phyloP scores from a whole-genome alignment of 2,113 vertebrate genomes.

The Mirounga angustirostris region DNA sequence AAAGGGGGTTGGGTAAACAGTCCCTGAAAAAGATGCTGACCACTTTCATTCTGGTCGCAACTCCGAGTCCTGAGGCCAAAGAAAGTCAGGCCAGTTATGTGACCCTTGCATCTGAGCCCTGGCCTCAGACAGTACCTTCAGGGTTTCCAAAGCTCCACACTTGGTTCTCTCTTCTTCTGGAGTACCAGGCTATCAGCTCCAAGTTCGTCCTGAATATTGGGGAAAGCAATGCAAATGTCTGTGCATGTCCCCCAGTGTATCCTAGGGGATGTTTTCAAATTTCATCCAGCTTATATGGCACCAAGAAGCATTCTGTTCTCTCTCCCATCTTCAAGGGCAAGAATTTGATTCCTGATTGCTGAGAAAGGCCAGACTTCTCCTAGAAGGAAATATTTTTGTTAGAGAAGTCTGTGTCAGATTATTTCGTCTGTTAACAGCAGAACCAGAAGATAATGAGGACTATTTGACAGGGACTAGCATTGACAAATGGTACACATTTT shows the following conservation, averaged over 20 bases:
- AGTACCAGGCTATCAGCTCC: neutral
- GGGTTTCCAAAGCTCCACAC: neutral
- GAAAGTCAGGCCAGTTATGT: neutral
- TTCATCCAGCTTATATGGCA: neutral
- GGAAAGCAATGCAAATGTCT: neutral
- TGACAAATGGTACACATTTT: slow-evolving; percentile 75
- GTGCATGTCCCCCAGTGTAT: neutral
- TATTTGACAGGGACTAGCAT: slow-evolving; percentile 20
- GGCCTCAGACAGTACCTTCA: neutral
- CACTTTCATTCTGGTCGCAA: neutral
- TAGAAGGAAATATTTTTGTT: neutral
- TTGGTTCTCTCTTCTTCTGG: neutral
- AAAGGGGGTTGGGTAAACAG: neutral
- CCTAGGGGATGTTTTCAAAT: neutral
- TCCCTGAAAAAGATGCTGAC: neutral
- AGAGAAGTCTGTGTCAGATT: slow-evolving; percentile 41
- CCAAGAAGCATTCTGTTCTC: neutral
- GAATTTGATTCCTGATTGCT: neutral
- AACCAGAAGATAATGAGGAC: slow-evolving; percentile 48
- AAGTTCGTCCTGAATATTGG: neutral
- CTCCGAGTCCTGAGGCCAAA: neutral
- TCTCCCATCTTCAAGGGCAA: slow-evolving; percentile 26
- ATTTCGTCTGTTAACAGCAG: slow-evolving; percentile 57
- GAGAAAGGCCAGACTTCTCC: slow-evolving; percentile 44
- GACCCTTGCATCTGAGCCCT: neutral